phyloP scores from a whole-genome alignment of 2,888 invertebrate genomes.

The Hypomecis punctinalis region DNA sequence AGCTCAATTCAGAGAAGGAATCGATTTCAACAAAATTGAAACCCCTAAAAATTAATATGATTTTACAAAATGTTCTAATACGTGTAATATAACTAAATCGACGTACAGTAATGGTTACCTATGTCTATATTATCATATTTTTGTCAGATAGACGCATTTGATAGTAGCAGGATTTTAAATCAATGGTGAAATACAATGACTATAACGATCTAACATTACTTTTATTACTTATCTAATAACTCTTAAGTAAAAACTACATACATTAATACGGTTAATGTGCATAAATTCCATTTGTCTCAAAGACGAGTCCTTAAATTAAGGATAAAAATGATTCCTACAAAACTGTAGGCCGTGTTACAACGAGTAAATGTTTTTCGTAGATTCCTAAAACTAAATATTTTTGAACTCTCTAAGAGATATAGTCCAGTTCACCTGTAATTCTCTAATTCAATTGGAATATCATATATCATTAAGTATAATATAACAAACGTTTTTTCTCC shows the following conservation, averaged over 20 bases:
- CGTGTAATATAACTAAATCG: too few relatives aligned
- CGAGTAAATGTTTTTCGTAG: slow-evolving; percentile 30
- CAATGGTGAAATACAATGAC: slow-evolving; percentile 15
- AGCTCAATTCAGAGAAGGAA: neutral
- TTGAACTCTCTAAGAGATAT: slow-evolving; percentile 52
- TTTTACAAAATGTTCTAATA: too few relatives aligned
- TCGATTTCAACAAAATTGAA: neutral
- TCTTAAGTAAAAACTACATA: slow-evolving; percentile 34
- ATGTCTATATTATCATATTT: too few relatives aligned
- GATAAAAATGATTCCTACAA: slow-evolving; percentile 55
- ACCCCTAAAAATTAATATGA: too few relatives aligned
- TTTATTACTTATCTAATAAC: slow-evolving; percentile 27
- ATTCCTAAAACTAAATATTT: slow-evolving; percentile 37
- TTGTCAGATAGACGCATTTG: neutral
- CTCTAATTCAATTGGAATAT: slow-evolving; percentile 28
- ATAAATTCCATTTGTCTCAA: slow-evolving; percentile 70
- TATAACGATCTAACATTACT: neutral
- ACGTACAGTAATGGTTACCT: too few relatives aligned
- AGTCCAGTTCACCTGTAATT: slow-evolving; percentile 42
- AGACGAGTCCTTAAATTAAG: slow-evolving; percentile 56
- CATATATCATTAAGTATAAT: neutral
- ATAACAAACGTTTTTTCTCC: too few relatives aligned
- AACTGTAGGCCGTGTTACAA: slow-evolving; percentile 52
- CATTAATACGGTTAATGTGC: slow-evolving; percentile 38
- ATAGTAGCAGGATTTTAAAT: slow-evolving; percentile 2